A percentile compares a stretch with the other conserved stretches of the same genome.
Conservation (phyloP, 2,113 vertebrate genomes). For the Eleginops maclovinus region DNA sequence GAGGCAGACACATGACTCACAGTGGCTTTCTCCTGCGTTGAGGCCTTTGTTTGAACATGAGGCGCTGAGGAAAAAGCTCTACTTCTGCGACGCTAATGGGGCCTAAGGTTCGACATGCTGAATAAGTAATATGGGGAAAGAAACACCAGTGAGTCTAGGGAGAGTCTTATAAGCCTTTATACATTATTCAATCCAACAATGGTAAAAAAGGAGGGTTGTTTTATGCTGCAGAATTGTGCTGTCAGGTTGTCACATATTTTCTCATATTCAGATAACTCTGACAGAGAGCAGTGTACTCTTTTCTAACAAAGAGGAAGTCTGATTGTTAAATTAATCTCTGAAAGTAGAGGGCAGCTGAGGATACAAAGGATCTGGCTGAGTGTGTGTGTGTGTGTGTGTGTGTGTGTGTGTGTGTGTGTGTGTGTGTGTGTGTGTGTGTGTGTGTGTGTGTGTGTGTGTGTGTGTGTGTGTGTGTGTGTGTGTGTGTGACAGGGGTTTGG, state of each 20-base stretch:
- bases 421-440: conserved; percentile 15
- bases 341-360: conserved; percentile 48
- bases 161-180: conserved; percentile 58
- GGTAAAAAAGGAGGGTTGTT: conserved; percentile 12
- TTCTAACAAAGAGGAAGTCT: conserved; percentile 48
- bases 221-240: conserved; percentile 52
- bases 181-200: conserved; percentile 67
- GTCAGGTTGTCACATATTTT: conserved; percentile 57
- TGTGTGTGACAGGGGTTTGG: conserved; percentile 20
- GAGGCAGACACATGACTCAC: conserved; percentile 27
- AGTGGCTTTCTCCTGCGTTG: conserved; percentile 36
- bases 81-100: conserved; percentile 61
- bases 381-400: conserved; percentile 32
- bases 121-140: conserved; percentile 72
- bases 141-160: conserved; percentile 53
- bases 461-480: not conserved
- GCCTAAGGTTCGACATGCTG: conserved; percentile 61
- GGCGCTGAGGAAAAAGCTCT: conserved; percentile 44
- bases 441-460: not conserved
- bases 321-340: conserved; percentile 49
- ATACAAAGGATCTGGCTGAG: conserved; percentile 28
- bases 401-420: conserved; percentile 12
- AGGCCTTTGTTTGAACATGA: conserved; percentile 55
- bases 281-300: conserved; percentile 42
- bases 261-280: conserved; percentile 37